These are phyloP conservation scores for Zosterops pallidus DNA, from an alignment of 2,113 vertebrate genomes.

Conservation along the genomic window DNA sequence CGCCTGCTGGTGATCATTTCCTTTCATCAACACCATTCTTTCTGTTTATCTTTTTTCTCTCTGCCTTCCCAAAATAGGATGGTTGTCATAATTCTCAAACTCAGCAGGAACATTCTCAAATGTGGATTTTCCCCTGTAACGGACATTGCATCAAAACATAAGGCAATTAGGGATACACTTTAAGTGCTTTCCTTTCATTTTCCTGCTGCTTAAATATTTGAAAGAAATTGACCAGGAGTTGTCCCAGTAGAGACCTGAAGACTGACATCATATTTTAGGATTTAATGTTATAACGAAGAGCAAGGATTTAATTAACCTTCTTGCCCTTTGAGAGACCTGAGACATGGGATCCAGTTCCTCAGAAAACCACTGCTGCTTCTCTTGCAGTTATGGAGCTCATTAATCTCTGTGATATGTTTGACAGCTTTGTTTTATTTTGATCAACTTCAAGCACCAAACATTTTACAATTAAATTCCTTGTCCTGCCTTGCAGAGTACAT, in stretches of 20 bases:
- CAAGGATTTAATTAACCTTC: slow-evolving; percentile 22
- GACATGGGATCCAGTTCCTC: not conserved
- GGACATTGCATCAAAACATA: not conserved
- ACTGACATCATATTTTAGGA: not conserved
- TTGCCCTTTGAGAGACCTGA: not conserved
- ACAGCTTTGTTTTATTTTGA: not conserved
- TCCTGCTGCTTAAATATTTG: not conserved
- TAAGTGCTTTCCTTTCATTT: not conserved
- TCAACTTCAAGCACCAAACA: not conserved
- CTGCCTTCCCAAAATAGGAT: not conserved
- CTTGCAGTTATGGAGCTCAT: not conserved
- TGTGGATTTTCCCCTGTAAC: not conserved
- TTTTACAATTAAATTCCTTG: not conserved
- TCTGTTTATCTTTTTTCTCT: not conserved
- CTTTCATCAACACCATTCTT: not conserved
- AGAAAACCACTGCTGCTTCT: slow-evolving; percentile 9
- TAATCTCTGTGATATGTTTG: not conserved
- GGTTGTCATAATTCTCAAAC: not conserved
- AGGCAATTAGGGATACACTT: not conserved
- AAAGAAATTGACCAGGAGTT: not conserved
- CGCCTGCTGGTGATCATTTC: not conserved
- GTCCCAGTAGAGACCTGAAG: not conserved
- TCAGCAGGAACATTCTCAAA: not conserved
- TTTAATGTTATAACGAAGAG: not conserved
- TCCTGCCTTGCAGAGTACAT: not conserved